Percentiles rank a stretch among this genome's conserved stretches.
Evolutionary conservation across 2,113 vertebrate species (phyloP).

Genomic region (Microcebus murinus): DNA sequence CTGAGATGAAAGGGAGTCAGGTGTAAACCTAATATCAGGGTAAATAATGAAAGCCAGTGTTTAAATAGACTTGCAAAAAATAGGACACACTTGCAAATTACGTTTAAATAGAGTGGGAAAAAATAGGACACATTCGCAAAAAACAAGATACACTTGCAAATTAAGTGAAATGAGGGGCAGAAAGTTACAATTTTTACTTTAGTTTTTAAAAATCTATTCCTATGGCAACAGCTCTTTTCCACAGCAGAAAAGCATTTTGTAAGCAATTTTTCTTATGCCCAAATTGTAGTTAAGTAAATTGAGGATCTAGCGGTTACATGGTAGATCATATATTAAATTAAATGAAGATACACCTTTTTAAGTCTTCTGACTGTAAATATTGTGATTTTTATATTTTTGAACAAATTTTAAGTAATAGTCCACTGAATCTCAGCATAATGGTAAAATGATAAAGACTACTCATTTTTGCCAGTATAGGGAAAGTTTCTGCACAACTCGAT

Average conservation of each 20-base stretch:
- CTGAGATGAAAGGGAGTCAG: background rate
- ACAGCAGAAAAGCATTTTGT: background rate
- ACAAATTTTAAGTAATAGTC: background rate
- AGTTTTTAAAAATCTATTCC: background rate
- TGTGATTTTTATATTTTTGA: background rate
- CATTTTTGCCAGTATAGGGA: background rate
- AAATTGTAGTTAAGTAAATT: background rate
- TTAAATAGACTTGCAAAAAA: conserved; percentile 22
- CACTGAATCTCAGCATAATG: background rate
- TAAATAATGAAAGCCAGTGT: background rate
- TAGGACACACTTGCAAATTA: background rate
- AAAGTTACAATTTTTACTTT: background rate
- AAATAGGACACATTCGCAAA: background rate
- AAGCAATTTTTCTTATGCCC: background rate
- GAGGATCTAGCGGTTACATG: background rate
- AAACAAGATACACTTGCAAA: background rate
- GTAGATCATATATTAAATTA: background rate
- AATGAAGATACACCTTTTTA: background rate
- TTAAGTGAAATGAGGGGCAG: background rate
- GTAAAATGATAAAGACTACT: background rate
- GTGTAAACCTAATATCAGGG: background rate
- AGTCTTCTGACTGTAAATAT: background rate
- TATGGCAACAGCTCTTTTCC: background rate
- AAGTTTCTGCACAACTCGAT: background rate
- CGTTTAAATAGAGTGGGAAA: background rate